A percentile compares a stretch with the other conserved stretches of the same genome.
These are phyloP conservation scores for Dichetophora obliterata DNA, from an alignment of 2,888 invertebrate species.

Conservation along the genomic window DNA sequence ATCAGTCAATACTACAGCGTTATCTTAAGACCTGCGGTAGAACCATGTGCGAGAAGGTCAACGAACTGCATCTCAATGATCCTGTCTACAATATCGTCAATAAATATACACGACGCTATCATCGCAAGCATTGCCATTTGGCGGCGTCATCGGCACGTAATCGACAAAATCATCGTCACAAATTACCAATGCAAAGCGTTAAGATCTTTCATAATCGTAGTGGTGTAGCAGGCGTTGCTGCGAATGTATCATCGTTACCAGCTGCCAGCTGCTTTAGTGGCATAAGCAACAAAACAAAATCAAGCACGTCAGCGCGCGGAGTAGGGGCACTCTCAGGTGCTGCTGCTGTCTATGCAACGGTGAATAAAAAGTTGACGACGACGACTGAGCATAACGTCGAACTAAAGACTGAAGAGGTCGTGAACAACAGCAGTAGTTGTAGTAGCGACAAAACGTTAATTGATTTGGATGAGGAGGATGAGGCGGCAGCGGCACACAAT, in stretches of 20 bases:
- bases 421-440: not conserved
- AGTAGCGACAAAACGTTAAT: constrained; percentile 9
- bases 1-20: constrained; percentile 54
- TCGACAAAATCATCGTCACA: constrained; percentile 58
- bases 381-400: constrained; percentile 41
- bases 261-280: constrained; percentile 37
- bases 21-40: constrained; percentile 57
- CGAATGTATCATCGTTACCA: not conserved
- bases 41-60: constrained; percentile 33
- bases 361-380: constrained; percentile 57
- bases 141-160: constrained; percentile 55
- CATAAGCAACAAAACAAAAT: constrained; percentile 34
- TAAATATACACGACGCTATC: constrained; percentile 64
- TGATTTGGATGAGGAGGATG: not conserved
- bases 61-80: constrained; percentile 52
- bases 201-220: constrained; percentile 67
- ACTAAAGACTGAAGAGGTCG: constrained; percentile 40
- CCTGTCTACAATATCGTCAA: constrained; percentile 66
- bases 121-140: constrained; percentile 54
- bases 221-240: constrained; percentile 32
- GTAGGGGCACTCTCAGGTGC: constrained; percentile 9
- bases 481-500: not conserved
- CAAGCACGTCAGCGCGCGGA: not conserved
- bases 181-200: constrained; percentile 67
- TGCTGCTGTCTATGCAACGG: constrained; percentile 60